Base-by-base conservation (phyloP, 2,888 invertebrate genomes). In the Sthenelais limicola region DNA sequence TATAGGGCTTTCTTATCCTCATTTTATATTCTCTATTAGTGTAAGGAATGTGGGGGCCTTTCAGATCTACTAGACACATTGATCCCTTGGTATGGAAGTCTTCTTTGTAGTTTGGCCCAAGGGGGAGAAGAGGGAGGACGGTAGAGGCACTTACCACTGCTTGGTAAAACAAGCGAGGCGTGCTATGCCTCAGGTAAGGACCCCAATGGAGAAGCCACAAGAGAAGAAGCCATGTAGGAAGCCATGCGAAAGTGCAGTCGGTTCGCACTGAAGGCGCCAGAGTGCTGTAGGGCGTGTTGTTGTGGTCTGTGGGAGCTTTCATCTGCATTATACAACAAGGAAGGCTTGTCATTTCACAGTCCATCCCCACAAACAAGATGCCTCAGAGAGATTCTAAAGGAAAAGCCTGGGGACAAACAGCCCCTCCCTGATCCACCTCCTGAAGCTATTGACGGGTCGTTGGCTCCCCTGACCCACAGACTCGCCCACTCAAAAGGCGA, bases 51-150 rank as follows among this genome's bases (percentile, higher is more conserved):
- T n/a, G n/a, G n/a, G n/a, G n/a, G n/a, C n/a, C n/a, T n/a, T n/a
- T n/a, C n/a, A n/a, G n/a, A n/a, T n/a, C n/a, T n/a, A n/a, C n/a
- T n/a, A n/a, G n/a, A n/a, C n/a, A n/a, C n/a, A n/a, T n/a, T n/a
- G n/a, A n/a, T n/a, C n/a, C n/a, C n/a, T n/a, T n/a, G n/a, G n/a
- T n/a, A n/a, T n/a, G n/a, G n/a, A n/a, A n/a, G n/a, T n/a, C 33
- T 56, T 56, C 32, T 56, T 56, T 56, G 56, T 33, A 56, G 56
- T 32, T 32, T 56, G 30, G 56, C 56, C 56, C 15, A 18, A 43
- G 56, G 56, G 56, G 56, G 56, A 32, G 56, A 5, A 56, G 56
- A 15, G 24, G 56, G 32, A 35, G 32, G 24, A 15, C 2, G 30
- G n/a, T 9, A 30, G 52, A 15, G 26, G 7, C 2, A 30, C 28